phyloP scores from a whole-genome alignment of 2,888 invertebrate genomes.

The Creontiades dilutus region DNA sequence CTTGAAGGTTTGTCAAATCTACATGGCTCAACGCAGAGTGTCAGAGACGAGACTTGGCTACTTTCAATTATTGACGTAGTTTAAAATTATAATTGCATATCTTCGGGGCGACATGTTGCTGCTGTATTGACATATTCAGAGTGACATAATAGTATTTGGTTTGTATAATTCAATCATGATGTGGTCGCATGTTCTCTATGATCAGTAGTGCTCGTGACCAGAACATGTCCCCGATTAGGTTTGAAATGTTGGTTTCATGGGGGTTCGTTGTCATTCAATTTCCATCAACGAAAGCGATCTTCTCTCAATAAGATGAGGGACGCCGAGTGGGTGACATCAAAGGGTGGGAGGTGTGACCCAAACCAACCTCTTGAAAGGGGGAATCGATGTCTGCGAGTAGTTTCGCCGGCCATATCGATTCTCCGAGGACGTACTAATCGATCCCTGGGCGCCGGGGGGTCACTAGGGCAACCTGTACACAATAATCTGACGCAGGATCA shows the following conservation, averaged over 20 bases:
- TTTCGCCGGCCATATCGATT: neutral
- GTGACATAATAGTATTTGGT: too few relatives aligned
- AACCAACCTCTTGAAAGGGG: neutral
- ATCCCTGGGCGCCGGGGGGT: constrained; percentile 22
- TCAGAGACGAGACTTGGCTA: too few relatives aligned
- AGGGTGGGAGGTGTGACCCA: neutral
- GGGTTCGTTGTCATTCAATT: neutral
- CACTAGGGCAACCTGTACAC: constrained; percentile 65
- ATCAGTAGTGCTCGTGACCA: too few relatives aligned
- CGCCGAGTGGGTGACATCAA: neutral
- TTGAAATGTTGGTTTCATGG: neutral
- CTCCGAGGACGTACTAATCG: constrained; percentile 9
- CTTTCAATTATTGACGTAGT: too few relatives aligned
- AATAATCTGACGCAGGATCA: constrained; percentile 56
- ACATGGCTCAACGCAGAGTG: too few relatives aligned
- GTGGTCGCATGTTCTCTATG: too few relatives aligned
- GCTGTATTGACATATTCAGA: too few relatives aligned
- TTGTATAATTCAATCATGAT: too few relatives aligned
- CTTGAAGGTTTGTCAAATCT: too few relatives aligned
- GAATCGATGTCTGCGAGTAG: constrained; percentile 14
- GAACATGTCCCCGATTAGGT: too few relatives aligned
- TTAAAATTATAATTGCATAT: too few relatives aligned
- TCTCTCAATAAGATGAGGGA: neutral
- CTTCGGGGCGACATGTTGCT: too few relatives aligned
- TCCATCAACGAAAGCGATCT: neutral